Conservation (phyloP, 2,888 invertebrate genomes). For the Mesochorus sp. region DNA sequence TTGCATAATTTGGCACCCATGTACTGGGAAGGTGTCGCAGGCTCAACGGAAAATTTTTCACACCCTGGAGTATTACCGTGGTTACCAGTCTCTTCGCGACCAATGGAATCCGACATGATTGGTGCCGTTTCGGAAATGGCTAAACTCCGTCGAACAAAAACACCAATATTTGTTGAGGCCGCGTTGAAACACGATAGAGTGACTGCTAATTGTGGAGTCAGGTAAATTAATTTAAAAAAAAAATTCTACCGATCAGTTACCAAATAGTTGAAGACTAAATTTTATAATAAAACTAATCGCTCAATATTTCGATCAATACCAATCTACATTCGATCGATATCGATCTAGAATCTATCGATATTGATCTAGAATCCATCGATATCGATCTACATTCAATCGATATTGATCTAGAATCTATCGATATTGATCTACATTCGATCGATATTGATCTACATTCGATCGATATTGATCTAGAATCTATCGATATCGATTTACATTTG, state of each 20-base stretch:
- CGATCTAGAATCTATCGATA: no score
- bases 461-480: no score
- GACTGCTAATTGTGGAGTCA: conserved; percentile 87
- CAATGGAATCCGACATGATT: conserved; percentile 81
- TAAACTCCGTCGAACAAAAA: conserved; percentile 85
- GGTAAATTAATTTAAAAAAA: conserved; percentile 71
- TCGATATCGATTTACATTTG: no score
- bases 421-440: background rate
- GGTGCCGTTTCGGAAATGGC: conserved; percentile 85
- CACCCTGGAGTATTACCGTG: conserved; percentile 85
- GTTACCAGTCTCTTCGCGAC: conserved; percentile 84
- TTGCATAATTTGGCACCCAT: conserved; percentile 88
- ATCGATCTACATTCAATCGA: no score
- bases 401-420: background rate
- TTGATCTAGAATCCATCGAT: no score
- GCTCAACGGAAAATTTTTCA: conserved; percentile 81
- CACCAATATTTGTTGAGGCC: conserved; percentile 89
- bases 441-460: background rate
- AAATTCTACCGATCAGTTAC: no score
- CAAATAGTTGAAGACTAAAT: no score
- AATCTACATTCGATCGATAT: no score
- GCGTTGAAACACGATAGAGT: conserved; percentile 86
- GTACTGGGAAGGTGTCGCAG: conserved; percentile 84
- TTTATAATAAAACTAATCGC: no score
- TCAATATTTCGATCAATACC: no score